Conservation (phyloP, 2,113 vertebrate species). For the Capreolus pygargus region DNA sequence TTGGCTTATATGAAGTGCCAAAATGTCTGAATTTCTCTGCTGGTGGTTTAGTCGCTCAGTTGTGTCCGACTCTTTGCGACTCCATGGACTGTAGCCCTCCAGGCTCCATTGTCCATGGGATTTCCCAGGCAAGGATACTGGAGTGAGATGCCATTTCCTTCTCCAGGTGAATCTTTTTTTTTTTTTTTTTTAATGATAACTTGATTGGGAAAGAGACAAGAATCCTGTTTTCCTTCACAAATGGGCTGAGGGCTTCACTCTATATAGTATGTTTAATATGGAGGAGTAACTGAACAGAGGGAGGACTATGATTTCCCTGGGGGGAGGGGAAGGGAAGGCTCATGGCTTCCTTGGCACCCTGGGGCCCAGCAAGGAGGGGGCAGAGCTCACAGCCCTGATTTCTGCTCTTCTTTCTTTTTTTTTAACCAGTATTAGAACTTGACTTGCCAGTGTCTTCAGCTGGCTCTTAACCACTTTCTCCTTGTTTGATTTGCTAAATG, state of each 20-base stretch:
- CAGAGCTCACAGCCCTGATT: not conserved
- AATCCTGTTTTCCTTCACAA: not conserved
- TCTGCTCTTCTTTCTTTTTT: not conserved
- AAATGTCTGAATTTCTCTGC: not conserved
- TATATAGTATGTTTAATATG: not conserved
- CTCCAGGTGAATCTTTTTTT: not conserved
- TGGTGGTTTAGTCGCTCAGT: not conserved
- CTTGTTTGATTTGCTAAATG: slow-evolving; percentile 60
- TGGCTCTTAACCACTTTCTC: slow-evolving; percentile 14
- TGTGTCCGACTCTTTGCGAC: fast-evolving
- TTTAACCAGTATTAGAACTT: not conserved
- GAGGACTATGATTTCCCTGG: not conserved
- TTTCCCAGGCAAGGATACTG: not conserved
- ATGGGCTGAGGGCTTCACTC: not conserved
- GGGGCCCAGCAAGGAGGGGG: not conserved
- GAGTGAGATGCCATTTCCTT: not conserved
- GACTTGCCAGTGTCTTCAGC: not conserved
- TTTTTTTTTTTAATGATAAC: not conserved
- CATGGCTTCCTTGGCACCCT: fast-evolving
- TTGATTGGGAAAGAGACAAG: not conserved
- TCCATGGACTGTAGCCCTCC: not conserved
- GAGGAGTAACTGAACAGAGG: not conserved
- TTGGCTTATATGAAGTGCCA: not conserved
- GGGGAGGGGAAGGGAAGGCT: not conserved
- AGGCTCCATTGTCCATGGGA: not conserved